phyloP scores from a whole-genome alignment of 2,888 invertebrate species.

The Fabriciana adippe region DNA sequence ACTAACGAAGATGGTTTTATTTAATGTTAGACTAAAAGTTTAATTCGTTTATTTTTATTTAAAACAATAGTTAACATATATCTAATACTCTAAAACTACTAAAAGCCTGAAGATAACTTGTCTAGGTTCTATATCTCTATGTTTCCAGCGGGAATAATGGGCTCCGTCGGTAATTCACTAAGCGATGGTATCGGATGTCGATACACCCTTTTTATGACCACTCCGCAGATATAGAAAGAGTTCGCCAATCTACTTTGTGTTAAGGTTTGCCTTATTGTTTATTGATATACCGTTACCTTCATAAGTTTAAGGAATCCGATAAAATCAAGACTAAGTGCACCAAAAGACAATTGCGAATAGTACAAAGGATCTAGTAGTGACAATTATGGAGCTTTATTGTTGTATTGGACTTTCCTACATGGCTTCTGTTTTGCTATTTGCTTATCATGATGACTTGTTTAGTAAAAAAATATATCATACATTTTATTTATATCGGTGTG shows the following conservation, averaged over 20 bases:
- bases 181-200: constrained; percentile 74
- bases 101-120: constrained; percentile 24
- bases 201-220: constrained; percentile 75
- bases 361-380: background rate
- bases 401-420: background rate
- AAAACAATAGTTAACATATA: too few relatives aligned
- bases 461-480: too few relatives aligned
- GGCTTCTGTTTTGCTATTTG: background rate
- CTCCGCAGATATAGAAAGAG: constrained; percentile 64
- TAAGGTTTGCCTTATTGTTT: constrained; percentile 26
- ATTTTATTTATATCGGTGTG: too few relatives aligned
- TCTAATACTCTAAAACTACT: too few relatives aligned
- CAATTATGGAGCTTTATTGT: background rate
- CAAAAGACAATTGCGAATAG: background rate
- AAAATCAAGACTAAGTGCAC: constrained; percentile 16
- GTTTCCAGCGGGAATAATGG: constrained; percentile 63
- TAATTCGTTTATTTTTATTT: too few relatives aligned
- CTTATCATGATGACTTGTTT: too few relatives aligned
- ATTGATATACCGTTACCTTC: constrained; percentile 30
- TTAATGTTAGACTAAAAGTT: too few relatives aligned
- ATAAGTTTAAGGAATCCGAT: constrained; percentile 25
- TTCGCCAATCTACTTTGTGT: constrained; percentile 54
- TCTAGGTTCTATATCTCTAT: constrained; percentile 51
- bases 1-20: background rate
- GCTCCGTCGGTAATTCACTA: constrained; percentile 69